Percentiles rank a stretch among this genome's conserved stretches.
These are phyloP conservation scores for Dryococelus australis DNA, from an alignment of 2,888 invertebrate genomes.

Conservation along the genomic window DNA sequence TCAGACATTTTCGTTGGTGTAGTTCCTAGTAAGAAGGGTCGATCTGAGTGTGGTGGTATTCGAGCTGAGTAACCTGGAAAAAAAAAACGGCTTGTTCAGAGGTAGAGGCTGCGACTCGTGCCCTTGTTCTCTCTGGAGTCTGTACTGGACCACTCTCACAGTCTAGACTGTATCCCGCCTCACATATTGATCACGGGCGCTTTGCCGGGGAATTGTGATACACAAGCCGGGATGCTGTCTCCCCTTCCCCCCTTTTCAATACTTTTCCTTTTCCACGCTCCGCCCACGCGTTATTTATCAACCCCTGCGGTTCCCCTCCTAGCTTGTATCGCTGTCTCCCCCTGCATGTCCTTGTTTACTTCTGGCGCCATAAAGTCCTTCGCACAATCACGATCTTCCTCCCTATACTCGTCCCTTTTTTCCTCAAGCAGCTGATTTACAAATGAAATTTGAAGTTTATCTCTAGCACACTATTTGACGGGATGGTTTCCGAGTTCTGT, in stretches of 20 bases:
- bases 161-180: neutral
- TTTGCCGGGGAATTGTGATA: neutral
- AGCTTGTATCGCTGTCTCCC: neutral
- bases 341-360: neutral
- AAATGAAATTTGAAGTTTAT: neutral
- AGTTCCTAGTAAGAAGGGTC: too few relatives aligned
- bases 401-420: neutral
- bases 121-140: neutral
- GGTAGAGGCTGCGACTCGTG: too few relatives aligned
- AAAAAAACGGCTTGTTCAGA: too few relatives aligned
- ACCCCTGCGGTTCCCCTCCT: neutral
- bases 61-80: too few relatives aligned
- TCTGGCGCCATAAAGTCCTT: neutral
- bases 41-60: too few relatives aligned
- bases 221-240: neutral
- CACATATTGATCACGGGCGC: slow-evolving; percentile 2
- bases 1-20: too few relatives aligned
- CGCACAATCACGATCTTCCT: neutral
- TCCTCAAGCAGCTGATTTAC: neutral
- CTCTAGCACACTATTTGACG: too few relatives aligned
- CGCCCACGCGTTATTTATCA: neutral
- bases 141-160: neutral
- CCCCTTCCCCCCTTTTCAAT: neutral
- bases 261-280: neutral
- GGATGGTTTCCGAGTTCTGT: too few relatives aligned